Base-by-base conservation (phyloP, 2,113 vertebrate genomes). In the Meles meles region DNA sequence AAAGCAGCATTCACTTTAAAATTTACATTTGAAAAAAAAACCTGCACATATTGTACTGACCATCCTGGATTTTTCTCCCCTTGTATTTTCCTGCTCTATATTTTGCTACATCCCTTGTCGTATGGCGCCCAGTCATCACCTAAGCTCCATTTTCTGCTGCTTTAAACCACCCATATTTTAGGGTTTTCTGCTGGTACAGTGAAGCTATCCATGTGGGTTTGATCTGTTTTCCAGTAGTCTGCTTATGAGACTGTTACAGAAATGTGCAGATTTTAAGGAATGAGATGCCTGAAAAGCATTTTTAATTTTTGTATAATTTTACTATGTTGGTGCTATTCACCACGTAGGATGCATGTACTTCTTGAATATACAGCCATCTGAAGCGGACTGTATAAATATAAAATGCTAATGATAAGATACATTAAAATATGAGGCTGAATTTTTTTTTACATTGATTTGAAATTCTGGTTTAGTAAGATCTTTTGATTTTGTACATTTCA, bases 11-110 rank as follows among this genome's bases (percentile, higher is more conserved):
- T 98, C 95, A 98, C 63, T 95, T 96, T 69, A 47, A 90, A 96
- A 98, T 98, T 98, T 97, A 95, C 97, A 98, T 98, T 92, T 98
- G 97, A 97, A 98, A 97, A 98, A 97, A 96, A 98, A 95, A 96
- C 88, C 95, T 97, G 90, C 96, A 88, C 96, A 79, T 92, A 93
- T 96, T 97, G 92, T 88, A 92, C 87, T 96, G 76, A 25, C 76
- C 55, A 94, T 65, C 85, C 47, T 90, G 65, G 57, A 20, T 63
- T 90, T 82, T 44, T 27, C n/a, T 23, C 57, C 63, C 29, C 69
- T 71, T 82, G 29, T 85, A 83, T 65, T 90, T 96, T 67, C 42
- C 88, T 95, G 34, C 47, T 95, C 44, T 57, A 0, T 57, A 7
- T 44, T 92, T 49, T 27, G 31, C 61, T 55, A 6, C 21, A 37